phyloP scores from a whole-genome alignment of 2,888 invertebrate species.

The Drosophila borborema region DNA sequence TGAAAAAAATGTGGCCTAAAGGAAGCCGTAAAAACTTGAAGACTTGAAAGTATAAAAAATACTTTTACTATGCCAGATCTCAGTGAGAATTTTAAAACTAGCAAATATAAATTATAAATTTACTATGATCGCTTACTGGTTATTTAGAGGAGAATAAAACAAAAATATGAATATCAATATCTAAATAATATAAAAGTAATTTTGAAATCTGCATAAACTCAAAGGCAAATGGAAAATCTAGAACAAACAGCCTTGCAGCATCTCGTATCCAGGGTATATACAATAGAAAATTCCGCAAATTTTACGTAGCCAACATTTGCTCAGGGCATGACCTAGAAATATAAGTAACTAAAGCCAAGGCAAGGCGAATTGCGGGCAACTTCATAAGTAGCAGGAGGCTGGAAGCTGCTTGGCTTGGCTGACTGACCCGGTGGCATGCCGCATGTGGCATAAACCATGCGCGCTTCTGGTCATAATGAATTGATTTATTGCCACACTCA shows the following conservation, averaged over 20 bases:
- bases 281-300: slow-evolving; percentile 36
- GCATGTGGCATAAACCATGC: slow-evolving; percentile 40
- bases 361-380: slow-evolving; percentile 31
- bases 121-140: neutral
- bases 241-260: rapidly evolving
- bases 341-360: slow-evolving; percentile 24
- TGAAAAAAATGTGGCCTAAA: neutral
- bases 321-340: slow-evolving; percentile 68
- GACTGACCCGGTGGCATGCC: slow-evolving; percentile 15
- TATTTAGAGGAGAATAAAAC: neutral
- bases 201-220: neutral
- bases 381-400: slow-evolving; percentile 39
- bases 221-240: neutral
- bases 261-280: slow-evolving; percentile 1
- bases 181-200: neutral
- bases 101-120: no score
- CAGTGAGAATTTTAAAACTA: no score
- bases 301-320: slow-evolving; percentile 27
- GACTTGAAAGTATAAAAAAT: neutral
- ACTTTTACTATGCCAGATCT: no score
- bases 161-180: neutral
- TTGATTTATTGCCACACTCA: slow-evolving; percentile 70
- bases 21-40: neutral
- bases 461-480: slow-evolving; percentile 55
- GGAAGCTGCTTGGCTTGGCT: neutral